phyloP scores from a whole-genome alignment of 2,888 invertebrate genomes.

The Sthenelais limicola region DNA sequence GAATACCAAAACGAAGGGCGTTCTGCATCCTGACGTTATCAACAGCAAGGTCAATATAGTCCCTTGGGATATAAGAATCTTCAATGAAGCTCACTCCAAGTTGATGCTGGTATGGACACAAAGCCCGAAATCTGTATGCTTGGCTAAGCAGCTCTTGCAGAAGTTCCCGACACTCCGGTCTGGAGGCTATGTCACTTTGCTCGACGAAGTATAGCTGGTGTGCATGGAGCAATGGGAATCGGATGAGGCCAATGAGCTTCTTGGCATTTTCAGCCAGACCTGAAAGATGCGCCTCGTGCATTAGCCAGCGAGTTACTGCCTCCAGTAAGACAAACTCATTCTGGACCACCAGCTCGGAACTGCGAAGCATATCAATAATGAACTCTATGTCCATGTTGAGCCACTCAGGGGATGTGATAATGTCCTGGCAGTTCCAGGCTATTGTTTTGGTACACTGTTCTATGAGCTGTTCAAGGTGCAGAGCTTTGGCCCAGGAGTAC shows the following conservation, averaged over 20 bases:
- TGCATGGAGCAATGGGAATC: slow-evolving; percentile 71
- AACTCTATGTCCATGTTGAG: slow-evolving; percentile 70
- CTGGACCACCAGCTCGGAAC: slow-evolving; percentile 66
- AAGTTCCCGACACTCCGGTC: slow-evolving; percentile 53
- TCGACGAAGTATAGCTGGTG: slow-evolving; percentile 64
- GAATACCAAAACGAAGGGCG: slow-evolving; percentile 70
- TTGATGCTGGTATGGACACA: slow-evolving; percentile 65
- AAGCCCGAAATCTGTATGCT: slow-evolving; percentile 70
- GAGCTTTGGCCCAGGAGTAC: slow-evolving; percentile 72
- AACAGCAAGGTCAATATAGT: slow-evolving; percentile 68
- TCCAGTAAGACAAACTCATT: slow-evolving; percentile 65
- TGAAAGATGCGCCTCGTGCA: slow-evolving; percentile 55
- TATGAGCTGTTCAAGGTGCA: slow-evolving; percentile 64
- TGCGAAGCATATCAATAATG: slow-evolving; percentile 65
- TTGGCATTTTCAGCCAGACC: slow-evolving; percentile 54
- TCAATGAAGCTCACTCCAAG: slow-evolving; percentile 63
- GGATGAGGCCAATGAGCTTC: slow-evolving; percentile 65
- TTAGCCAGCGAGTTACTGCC: slow-evolving; percentile 65
- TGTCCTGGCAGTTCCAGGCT: slow-evolving; percentile 69
- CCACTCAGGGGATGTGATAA: slow-evolving; percentile 68
- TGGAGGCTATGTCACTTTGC: slow-evolving; percentile 54
- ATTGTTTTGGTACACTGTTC: slow-evolving; percentile 70
- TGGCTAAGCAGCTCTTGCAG: slow-evolving; percentile 64
- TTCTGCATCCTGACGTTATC: slow-evolving; percentile 71
- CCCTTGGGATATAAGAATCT: slow-evolving; percentile 67